Evolutionary conservation across 2,888 invertebrate genomes (phyloP), one percentile per base, ranked within the genome.

Genomic region (Callinectes sapidus): DNA sequence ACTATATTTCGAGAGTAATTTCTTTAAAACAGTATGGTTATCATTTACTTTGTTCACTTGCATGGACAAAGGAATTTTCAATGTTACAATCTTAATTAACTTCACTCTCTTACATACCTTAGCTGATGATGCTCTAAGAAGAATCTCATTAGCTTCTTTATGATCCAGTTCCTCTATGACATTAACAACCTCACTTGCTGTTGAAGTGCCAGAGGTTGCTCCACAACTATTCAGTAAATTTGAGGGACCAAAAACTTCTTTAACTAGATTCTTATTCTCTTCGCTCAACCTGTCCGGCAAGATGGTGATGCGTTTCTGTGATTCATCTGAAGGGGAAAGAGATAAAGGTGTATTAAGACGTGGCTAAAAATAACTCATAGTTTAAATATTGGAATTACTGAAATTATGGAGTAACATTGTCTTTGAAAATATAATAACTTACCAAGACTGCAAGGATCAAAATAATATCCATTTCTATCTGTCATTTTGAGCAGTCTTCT

Each of bases 131-230:
- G 98, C 97, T 95, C 97, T 97, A 6, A 98, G 97, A 94, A 98
- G 96, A 94, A 98, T 97, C 95, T 97, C 97, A 95, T 98, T 98
- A 0, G 98, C 98, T 96, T 98, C 98, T 94, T 97, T 97, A 54
- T 97, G 96, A 94, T 96, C 97, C 89, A 98, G 96, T 95, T 98
- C 98, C 95, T 97, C 97, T 95, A 97, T 96, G 35, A 97, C 96
- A 95, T 96, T 96, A 85, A 95, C 95, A 23, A n/a, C 42, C 35
- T 88, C 90, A 71, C 86, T 61, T 61, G 71, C 2, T 42, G 77
- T 16, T 14, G 42, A 48, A 13, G 89, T 87, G 8, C 88, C 66
- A 10, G 61, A 35, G 16, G 66, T 28, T 32, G 32, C 71, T 66
- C 54, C 77, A 35, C 61, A 35, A 48, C 35, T 81, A 10, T 18